A percentile compares a stretch with the other conserved stretches of the same genome.
Conservation (phyloP, 2,113 vertebrate species). For the Tretioscincus oriximinensis region DNA sequence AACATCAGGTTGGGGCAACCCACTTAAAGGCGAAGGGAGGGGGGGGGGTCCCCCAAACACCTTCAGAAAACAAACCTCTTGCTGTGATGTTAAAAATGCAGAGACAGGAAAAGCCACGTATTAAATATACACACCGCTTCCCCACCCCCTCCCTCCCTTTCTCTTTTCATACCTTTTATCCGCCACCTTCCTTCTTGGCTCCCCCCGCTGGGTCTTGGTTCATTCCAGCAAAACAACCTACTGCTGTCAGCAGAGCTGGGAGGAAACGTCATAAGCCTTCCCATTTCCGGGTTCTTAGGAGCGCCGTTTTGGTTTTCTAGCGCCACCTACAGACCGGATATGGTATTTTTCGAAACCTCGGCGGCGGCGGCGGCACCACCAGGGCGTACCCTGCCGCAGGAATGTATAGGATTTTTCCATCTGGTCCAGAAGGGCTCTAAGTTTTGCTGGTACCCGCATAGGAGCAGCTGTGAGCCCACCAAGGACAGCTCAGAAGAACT, state of each 20-base stretch:
- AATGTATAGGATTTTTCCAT: too few species aligned
- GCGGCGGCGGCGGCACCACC: too few species aligned
- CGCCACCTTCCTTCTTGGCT: rapidly evolving
- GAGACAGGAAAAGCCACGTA: too few species aligned
- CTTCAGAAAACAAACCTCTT: not conserved
- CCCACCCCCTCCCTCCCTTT: too few species aligned
- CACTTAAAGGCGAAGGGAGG: not conserved
- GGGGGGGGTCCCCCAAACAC: not conserved
- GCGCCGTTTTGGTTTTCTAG: not conserved
- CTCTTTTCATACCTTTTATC: not conserved
- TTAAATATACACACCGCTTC: too few species aligned
- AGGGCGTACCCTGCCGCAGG: too few species aligned
- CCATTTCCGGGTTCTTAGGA: not conserved
- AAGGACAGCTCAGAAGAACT: too few species aligned
- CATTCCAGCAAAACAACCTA: constrained; percentile 16
- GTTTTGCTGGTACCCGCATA: too few species aligned
- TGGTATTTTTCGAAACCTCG: too few species aligned
- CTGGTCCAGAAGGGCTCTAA: too few species aligned
- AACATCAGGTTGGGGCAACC: not conserved
- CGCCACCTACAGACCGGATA: not conserved
- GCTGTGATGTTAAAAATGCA: too few species aligned
- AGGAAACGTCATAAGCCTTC: not conserved
- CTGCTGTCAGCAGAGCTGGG: not conserved
- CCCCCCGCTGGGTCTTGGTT: not conserved
- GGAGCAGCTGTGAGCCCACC: too few species aligned